phyloP scores from a whole-genome alignment of 2,797 vertebrate genomes.

The Spondyliosoma cantharus region DNA sequence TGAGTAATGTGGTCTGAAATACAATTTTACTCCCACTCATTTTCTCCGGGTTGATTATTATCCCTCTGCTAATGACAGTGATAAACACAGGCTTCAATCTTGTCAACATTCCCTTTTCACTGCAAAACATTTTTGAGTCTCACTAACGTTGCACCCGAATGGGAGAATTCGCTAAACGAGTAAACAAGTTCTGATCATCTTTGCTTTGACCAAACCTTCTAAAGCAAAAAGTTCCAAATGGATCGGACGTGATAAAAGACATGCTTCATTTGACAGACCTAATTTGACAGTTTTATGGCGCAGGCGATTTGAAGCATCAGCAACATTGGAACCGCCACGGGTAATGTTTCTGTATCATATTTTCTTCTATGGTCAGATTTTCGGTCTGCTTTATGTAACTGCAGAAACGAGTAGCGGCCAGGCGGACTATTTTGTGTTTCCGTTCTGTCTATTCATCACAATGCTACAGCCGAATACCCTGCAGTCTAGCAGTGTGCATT shows the following conservation, averaged over 20 bases:
- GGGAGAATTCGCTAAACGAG: slow-evolving; percentile 33
- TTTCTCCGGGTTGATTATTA: slow-evolving; percentile 69
- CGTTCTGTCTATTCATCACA: slow-evolving; percentile 28
- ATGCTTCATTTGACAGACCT: slow-evolving; percentile 28
- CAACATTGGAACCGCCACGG: slow-evolving; percentile 17
- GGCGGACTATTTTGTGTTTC: background rate
- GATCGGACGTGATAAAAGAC: slow-evolving; percentile 21
- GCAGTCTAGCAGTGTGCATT: too few relatives aligned
- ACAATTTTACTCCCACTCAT: slow-evolving; percentile 69
- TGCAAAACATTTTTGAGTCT: slow-evolving; percentile 51
- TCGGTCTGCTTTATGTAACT: slow-evolving; percentile 30
- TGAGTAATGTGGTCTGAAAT: slow-evolving; percentile 70
- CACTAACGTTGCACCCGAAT: slow-evolving; percentile 45
- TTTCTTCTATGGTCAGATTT: slow-evolving; percentile 30
- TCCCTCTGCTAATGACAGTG: slow-evolving; percentile 66
- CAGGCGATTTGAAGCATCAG: slow-evolving; percentile 27
- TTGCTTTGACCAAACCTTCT: slow-evolving; percentile 20
- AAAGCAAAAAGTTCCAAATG: slow-evolving; percentile 26
- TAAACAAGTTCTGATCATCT: slow-evolving; percentile 40
- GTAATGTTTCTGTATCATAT: slow-evolving; percentile 28
- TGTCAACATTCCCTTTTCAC: slow-evolving; percentile 64
- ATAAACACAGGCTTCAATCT: slow-evolving; percentile 58
- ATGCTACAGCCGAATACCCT: background rate
- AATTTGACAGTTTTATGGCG: slow-evolving; percentile 45
- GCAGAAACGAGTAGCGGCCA: slow-evolving; percentile 3